Conservation (phyloP, 2,113 vertebrate species). For the Papio anubis region DNA sequence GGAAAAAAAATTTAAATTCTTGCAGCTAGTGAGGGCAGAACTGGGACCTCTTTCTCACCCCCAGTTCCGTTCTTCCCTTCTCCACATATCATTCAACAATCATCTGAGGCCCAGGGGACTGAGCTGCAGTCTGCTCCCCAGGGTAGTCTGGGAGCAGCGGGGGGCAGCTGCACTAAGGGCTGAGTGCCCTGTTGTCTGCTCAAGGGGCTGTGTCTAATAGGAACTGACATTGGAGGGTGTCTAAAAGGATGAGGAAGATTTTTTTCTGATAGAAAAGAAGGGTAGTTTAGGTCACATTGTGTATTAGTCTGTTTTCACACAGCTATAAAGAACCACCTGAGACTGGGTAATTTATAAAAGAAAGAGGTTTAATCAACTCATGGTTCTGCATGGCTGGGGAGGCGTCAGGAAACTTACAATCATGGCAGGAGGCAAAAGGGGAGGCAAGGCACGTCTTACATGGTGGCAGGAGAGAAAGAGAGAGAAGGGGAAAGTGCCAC, state of each 20-base stretch:
- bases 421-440: no score
- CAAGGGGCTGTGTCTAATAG: not conserved
- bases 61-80: fast-evolving
- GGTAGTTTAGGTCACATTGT: not conserved
- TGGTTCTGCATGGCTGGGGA: no score
- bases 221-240: not conserved
- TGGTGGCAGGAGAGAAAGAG: no score
- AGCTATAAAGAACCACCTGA: no score
- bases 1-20: not conserved
- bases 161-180: not conserved
- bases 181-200: fast-evolving
- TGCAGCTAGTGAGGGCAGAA: not conserved
- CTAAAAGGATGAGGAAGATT: not conserved
- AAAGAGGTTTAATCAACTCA: no score
- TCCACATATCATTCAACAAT: fast-evolving
- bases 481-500: no score
- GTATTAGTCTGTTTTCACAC: no score
- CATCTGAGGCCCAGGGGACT: fast-evolving
- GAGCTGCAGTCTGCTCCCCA: not conserved
- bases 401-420: no score
- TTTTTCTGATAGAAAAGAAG: not conserved
- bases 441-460: no score
- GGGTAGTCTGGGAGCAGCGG: not conserved
- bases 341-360: no score
- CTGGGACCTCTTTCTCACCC: fast-evolving